Percentiles rank a stretch among this genome's conserved stretches.
phyloP scores from a whole-genome alignment of 2,797 vertebrate genomes.

The Lithobates sylvaticus region DNA sequence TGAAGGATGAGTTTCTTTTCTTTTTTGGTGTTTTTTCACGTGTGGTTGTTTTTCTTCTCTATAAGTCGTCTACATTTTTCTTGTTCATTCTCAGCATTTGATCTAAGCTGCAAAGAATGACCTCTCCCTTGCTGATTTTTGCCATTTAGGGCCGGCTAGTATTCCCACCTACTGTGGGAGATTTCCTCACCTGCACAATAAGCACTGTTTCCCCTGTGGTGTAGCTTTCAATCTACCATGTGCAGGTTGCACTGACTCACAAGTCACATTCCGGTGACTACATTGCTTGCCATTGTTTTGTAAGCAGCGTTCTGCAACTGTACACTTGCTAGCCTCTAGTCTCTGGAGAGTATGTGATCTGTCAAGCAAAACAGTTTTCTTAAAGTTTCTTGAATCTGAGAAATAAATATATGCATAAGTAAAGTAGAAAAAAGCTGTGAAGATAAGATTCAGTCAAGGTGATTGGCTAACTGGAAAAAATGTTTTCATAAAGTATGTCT shows the following conservation, averaged over 20 bases:
- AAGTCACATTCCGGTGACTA: neutral
- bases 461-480: too few relatives aligned
- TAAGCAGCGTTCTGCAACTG: neutral
- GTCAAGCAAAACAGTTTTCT: neutral
- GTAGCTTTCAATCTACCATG: constrained; percentile 32
- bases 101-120: constrained; percentile 2
- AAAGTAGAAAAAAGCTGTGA: too few relatives aligned
- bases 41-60: neutral
- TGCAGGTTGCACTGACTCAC: neutral
- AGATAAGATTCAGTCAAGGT: neutral
- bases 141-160: constrained; percentile 12
- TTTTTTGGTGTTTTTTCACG: neutral
- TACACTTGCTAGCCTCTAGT: neutral
- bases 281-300: neutral
- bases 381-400: neutral
- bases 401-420: too few relatives aligned
- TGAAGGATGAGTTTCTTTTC: neutral
- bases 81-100: neutral
- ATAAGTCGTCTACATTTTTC: neutral
- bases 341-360: neutral
- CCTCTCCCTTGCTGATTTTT: constrained; percentile 2
- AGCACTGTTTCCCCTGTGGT: constrained; percentile 17
- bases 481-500: too few relatives aligned
- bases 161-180: constrained; percentile 1
- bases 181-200: constrained; percentile 19